phyloP scores from a whole-genome alignment of 2,888 invertebrate species.

The Stenoptilia bipunctidactyla region DNA sequence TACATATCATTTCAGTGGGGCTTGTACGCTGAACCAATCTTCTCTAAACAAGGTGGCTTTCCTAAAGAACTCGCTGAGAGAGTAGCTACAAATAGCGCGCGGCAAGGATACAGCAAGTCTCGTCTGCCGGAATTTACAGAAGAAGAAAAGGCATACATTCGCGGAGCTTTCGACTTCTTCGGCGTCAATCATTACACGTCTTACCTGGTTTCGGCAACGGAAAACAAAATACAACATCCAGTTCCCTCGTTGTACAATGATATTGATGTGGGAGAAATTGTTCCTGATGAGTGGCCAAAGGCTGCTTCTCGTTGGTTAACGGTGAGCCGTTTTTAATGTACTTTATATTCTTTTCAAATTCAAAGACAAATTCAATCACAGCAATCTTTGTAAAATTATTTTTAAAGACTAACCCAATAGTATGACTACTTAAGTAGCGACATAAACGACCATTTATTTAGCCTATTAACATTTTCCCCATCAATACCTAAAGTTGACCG shows the following conservation, averaged over 20 bases:
- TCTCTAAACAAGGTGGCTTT: slow-evolving; percentile 60
- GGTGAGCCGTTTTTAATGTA: slow-evolving; percentile 21
- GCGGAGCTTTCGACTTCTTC: slow-evolving; percentile 43
- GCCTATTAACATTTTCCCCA: too few relatives aligned
- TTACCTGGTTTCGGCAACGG: slow-evolving; percentile 22
- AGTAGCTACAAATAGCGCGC: slow-evolving; percentile 47
- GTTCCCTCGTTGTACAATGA: slow-evolving; percentile 33
- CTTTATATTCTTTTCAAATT: too few relatives aligned
- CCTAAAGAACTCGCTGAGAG: slow-evolving; percentile 52
- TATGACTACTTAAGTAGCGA: too few relatives aligned
- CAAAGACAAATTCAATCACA: too few relatives aligned
- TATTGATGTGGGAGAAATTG: slow-evolving; percentile 17
- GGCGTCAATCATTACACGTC: slow-evolving; percentile 75
- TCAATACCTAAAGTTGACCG: too few relatives aligned
- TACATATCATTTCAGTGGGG: slow-evolving; percentile 35
- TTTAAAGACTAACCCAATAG: too few relatives aligned
- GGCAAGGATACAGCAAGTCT: slow-evolving; percentile 46
- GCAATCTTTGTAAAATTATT: too few relatives aligned
- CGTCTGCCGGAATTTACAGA: slow-evolving; percentile 53
- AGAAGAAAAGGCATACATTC: slow-evolving; percentile 36
- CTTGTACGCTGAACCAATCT: slow-evolving; percentile 59
- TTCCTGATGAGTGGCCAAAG: slow-evolving; percentile 27
- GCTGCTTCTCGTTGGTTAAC: slow-evolving; percentile 34
- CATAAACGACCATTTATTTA: too few relatives aligned
- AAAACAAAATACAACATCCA: slow-evolving; percentile 17